Evolutionary conservation across 1,140 invertebrate species (phyloP), one percentile per base, ranked within the genome.

Genomic region (Reticulitermes speratus): DNA sequence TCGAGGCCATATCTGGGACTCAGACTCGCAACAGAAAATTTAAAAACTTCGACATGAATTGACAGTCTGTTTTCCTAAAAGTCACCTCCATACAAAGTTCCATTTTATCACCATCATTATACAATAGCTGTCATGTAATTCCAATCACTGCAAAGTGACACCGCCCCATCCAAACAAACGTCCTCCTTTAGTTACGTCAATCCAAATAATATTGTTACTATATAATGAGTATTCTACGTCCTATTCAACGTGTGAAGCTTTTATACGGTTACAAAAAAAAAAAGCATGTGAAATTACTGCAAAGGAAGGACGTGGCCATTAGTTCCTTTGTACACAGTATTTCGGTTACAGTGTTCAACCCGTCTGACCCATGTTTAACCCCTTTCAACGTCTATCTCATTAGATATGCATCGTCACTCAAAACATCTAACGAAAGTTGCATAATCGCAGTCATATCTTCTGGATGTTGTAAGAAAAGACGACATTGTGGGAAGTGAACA

Each of bases 321-420:
- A 84, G 44, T n/a, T 84, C 38, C 48, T 52, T 44, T 45, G 16
- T 84, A 44, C 11, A 45, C 83, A 52, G 32, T 44, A 44, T 45
- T 45, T 45, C 83, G 44, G 83, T 84, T 52, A 44, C 21, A 52
- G 44, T 84, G 83, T 45, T 45, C 83, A 44, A 84, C 83, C 23
- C 83, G n/a, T 32, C 83, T 84, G 23, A 45, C 83, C 83, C 38
- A 19, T 84, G 48, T 84, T 45, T 25, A 45, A 84, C 44, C 83
- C 83, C n/a, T 84, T 84, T 84, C 48, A 84, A 32, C 23, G 48
- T 44, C 83, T 32, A 45, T 84, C 83, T 84, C 83, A 84, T 84
- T 84, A 25, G 44, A n/a, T 84, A 84, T 84, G 83, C 83, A 84
- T 84, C 83, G 83, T 84, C 83, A 84, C 83, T 84, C 83, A 75